Evolutionary conservation across 2,113 vertebrate genomes (phyloP), one percentile per base, ranked within the genome.

Genomic region (Condylura cristata): DNA sequence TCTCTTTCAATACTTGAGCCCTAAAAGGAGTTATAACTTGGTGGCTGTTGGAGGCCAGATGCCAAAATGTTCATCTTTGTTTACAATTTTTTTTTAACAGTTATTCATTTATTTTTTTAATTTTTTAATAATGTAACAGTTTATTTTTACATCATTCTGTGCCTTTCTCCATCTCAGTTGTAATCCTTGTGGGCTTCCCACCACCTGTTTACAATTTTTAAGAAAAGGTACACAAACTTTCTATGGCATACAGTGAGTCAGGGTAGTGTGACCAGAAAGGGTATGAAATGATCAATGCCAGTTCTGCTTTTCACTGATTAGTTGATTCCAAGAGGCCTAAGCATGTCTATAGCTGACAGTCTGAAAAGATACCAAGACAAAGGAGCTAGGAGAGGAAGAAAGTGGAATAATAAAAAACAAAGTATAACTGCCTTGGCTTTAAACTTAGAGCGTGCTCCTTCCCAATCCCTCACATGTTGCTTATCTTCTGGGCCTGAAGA

Each of bases 121-220:
- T n/a, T n/a, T n/a, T n/a, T n/a, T n/a, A n/a, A n/a, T n/a, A n/a
- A n/a, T n/a, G n/a, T n/a, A n/a, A n/a, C n/a, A n/a, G n/a, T n/a
- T n/a, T n/a, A n/a, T n/a, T n/a, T n/a, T n/a, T n/a, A n/a, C n/a
- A n/a, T n/a, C n/a, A n/a, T n/a, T n/a, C n/a, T n/a, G n/a, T n/a
- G n/a, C n/a, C n/a, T n/a, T n/a, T n/a, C n/a, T n/a, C n/a, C n/a
- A n/a, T n/a, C n/a, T n/a, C n/a, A n/a, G n/a, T n/a, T n/a, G n/a
- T n/a, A n/a, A n/a, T n/a, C n/a, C n/a, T n/a, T n/a, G n/a, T n/a
- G n/a, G n/a, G n/a, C n/a, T n/a, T n/a, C n/a, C n/a, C n/a, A n/a
- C n/a, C n/a, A n/a, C n/a, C n/a, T 79, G 56, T 91, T 78, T 93
- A 7, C 18, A 74, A 68, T 41, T 79, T 76, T 70, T n/a, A n/a